Evolutionary conservation across 1,140 invertebrate genomes (phyloP).

Genomic region (Berghia stephanieae): DNA sequence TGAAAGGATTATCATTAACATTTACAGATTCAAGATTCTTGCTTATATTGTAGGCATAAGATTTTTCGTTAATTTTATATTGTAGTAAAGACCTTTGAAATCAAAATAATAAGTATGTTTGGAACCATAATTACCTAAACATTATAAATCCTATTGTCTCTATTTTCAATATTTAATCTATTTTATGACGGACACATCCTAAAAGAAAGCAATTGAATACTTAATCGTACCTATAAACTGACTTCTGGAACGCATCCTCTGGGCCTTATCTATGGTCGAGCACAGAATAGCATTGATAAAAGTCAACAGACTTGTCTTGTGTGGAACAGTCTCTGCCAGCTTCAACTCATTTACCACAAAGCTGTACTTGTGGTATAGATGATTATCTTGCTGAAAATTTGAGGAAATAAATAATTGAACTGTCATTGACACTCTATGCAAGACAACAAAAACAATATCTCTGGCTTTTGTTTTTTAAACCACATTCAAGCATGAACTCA

Average conservation of each 20-base stretch:
- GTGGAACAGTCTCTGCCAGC: slow-evolving; percentile 80
- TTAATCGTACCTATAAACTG: slow-evolving; percentile 87
- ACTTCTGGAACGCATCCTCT: slow-evolving; percentile 87
- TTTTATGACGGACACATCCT: no score
- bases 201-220: neutral
- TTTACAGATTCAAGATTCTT: no score
- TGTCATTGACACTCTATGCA: neutral
- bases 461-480: no score
- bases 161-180: no score
- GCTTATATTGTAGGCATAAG: no score
- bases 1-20: no score
- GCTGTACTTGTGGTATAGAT: slow-evolving; percentile 76
- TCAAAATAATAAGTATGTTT: no score
- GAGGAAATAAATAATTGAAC: slow-evolving; percentile 18
- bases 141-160: no score
- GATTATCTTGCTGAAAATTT: slow-evolving; percentile 53
- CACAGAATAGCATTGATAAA: slow-evolving; percentile 96
- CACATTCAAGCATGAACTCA: no score
- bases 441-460: neutral
- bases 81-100: no score
- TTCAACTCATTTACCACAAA: slow-evolving; percentile 88
- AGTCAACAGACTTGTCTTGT: slow-evolving; percentile 88
- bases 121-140: no score
- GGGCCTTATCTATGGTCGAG: slow-evolving; percentile 81
- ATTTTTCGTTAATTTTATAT: no score